Evolutionary conservation across 2,888 invertebrate species (phyloP), one percentile per base, ranked within the genome.

Genomic region (Xanthorhoe designata): DNA sequence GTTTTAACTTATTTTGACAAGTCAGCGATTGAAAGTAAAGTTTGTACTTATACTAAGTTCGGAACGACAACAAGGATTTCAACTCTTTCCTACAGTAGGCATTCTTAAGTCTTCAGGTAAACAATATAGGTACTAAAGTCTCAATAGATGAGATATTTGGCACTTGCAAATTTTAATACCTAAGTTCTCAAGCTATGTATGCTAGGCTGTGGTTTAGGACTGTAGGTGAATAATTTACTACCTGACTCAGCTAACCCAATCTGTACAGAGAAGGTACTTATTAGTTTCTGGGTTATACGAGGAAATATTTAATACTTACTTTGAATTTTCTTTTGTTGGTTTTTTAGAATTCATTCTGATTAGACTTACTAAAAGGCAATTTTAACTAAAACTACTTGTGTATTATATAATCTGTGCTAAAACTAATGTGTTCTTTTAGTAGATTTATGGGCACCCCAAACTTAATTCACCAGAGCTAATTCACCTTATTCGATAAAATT

Each of bases 141-240:
- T 35, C 1, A 35, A 35, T 35, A 38, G 35, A 38, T 42, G 13
- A 13, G 13, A 42, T 42, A 42, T 42, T 42, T 42, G 38, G 38
- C 38, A 42, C 38, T 0, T 13, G 3, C 38, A 13, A 4, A 42
- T 50, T 10, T 18, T 10, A 2, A 13, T 24, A 62, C 45, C 38
- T 42, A 42, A 42, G 38, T 52, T 13, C n/a, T 24, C 54, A 6
- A 59, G 64, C 59, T 24, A 15, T 59, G 29, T 29, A 24, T 24
- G 24, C n/a, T 13, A n/a, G 19, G 17, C 55, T 61, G 51, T 78
- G 74, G 77, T 72, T 1, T 24, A 24, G 24, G 24, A 24, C 24
- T 24, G 73, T 73, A 70, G 73, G 72, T 67, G 71, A 83, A 79
- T 81, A 81, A 84, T 80, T 81, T 76, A 80, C 72, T 74, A 75